Conservation (phyloP, 2,888 invertebrate species). For the Kuschelorhynchus macadamiae region DNA sequence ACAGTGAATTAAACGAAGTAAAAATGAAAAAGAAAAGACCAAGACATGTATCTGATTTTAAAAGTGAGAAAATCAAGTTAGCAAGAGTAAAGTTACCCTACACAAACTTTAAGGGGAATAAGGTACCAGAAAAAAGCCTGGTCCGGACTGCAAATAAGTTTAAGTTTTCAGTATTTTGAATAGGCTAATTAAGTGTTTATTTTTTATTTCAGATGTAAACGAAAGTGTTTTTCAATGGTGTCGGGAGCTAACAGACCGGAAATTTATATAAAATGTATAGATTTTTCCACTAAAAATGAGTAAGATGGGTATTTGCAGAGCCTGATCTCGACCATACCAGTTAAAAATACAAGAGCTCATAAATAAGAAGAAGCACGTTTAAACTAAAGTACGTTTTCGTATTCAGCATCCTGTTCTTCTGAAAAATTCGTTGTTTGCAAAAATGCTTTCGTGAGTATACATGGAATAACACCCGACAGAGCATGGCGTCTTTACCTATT, state of each 20-base stretch:
- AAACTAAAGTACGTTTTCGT: constrained; percentile 8
- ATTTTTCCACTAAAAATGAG: constrained; percentile 8
- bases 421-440: constrained; percentile 4
- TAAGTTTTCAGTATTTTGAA: no score
- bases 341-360: constrained; percentile 1
- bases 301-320: constrained; percentile 8
- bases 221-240: background rate
- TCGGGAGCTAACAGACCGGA: background rate
- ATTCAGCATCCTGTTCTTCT: constrained; percentile 4
- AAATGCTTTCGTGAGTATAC: constrained; percentile 6
- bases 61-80: no score
- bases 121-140: no score
- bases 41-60: no score
- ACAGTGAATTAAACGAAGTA: no score
- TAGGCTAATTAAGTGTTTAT: no score
- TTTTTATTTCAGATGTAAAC: no score
- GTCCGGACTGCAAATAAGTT: no score
- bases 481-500: background rate
- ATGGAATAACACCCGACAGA: constrained; percentile 6
- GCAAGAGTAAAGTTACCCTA: no score
- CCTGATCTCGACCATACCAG: constrained; percentile 1
- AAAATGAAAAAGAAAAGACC: no score
- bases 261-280: constrained; percentile 10
- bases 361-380: background rate
- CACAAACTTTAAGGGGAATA: no score